Evolutionary conservation across 2,797 vertebrate genomes (phyloP), one percentile per base, ranked within the genome.

Genomic region (Otolemur crassicaudatus): DNA sequence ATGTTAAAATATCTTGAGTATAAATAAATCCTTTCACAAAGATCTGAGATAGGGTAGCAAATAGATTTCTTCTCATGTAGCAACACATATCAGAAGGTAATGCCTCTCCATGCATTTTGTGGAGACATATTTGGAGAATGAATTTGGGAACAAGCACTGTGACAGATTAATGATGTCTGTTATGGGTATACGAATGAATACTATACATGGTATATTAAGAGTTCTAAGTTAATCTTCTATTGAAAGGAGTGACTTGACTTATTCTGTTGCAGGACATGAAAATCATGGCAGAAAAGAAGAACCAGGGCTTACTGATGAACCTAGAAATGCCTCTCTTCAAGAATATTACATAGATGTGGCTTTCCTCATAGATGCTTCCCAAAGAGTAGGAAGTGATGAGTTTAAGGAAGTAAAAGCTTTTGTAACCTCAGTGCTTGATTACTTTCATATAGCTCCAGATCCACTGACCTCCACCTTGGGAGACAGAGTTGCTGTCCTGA

Each of bases 301-400:
- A 69, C 90, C 90, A 90, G 61, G 87, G 73, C 49, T 73, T 63
- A 19, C 83, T 29, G 97, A 97, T 77, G 46, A 88, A 56, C 43
- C 17, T 34, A 70, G 20, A 43, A 90, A 90, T 82, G 14, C 13
- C 37, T 22, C 2, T 70, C 61, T 61, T 87, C 87, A 34, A 34
- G 73, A 67, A 7, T 60, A 67, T 87, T 97, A 97, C 53, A 94
- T 98, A 94, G 98, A 98, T 89, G 96, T 98, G 58, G 97, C 97
- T 63, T 98, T 99, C 85, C 93, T 98, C 87, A 91, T 99, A 56
- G 98, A 98, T 76, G 92, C 97, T 58, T 98, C 98, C 60, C 88
- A 95, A 56, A 96, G 95, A 87, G 80, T 98, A 91, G 97, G 87
- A 76, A 22, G 49, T 49, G 90, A 85, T 46, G 97, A 97, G 34